Evolutionary conservation across 2,888 invertebrate species (phyloP), one percentile per base, ranked within the genome.

Genomic region (Drosophila paranaensis): DNA sequence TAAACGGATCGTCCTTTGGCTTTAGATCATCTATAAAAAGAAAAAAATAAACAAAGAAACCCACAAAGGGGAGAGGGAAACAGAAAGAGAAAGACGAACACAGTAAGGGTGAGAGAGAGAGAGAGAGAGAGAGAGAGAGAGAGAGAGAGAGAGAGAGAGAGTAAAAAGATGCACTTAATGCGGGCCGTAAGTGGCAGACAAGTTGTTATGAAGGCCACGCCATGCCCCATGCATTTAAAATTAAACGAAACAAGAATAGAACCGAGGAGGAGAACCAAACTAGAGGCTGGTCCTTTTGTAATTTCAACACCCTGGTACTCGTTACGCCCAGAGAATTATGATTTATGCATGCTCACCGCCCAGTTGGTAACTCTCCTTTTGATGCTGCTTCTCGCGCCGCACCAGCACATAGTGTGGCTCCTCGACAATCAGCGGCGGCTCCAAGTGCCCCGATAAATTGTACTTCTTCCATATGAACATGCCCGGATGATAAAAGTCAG

Each of bases 401-500:
- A 92, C 88, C 40, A 92, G 78, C 16, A 93, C 74, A 69, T 92
- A 93, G 40, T 75, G 88, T 1, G 93, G 93, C 69, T 93, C 93
- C 20, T 93, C 92, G 40, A 90, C 92, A 62, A 90, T 82, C 37
- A 92, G 63, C 14, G 91, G 91, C 9, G 89, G 83, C 72, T 93
- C 92, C 61, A 91, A 69, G 33, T 89, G 88, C 39, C 93, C 93
- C 9, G 92, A 92, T 39, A 91, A 79, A 81, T 92, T 92, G 9
- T 91, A 75, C 74, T 91, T 92, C 67, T 90, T 92, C 91, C 90
- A 91, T 9, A 89, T 74, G 67, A 89, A 90, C 87, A 90, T 82
- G 39, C 89, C 88, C 10, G 91, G 90, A 70, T 90, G 74, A 73
- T 91, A 88, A 46, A 72, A 81, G 13, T 88, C 90, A 4, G 91